phyloP scores from a whole-genome alignment of 2,113 vertebrate species.

The Herpetotheres cachinnans region DNA sequence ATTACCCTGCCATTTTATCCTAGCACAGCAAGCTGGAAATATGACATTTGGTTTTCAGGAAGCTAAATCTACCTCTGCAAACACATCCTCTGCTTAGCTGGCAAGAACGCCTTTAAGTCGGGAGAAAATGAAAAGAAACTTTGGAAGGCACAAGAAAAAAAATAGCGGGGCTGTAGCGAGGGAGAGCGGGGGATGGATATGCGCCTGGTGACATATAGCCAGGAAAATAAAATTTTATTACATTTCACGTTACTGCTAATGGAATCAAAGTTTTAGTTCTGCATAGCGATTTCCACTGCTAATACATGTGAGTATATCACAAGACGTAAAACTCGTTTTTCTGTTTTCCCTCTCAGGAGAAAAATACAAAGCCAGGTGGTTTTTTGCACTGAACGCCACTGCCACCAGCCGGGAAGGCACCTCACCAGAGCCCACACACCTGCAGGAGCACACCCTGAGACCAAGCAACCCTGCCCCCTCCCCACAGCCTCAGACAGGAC shows the following conservation, averaged over 20 bases:
- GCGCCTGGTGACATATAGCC: not conserved
- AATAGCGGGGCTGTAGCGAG: not conserved
- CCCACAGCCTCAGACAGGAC: not conserved
- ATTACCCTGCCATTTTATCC: not conserved
- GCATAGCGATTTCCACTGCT: not conserved
- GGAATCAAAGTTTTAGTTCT: not conserved
- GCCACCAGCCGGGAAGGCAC: accelerated
- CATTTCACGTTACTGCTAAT: accelerated
- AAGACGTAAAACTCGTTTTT: not conserved
- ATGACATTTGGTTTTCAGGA: constrained; percentile 16
- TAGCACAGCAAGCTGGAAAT: not conserved
- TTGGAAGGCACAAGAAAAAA: not conserved
- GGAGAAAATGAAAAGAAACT: not conserved
- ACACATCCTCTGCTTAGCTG: not conserved
- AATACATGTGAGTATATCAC: not conserved
- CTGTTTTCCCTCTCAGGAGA: not conserved
- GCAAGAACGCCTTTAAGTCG: not conserved
- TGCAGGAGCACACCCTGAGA: accelerated
- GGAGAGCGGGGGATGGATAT: accelerated
- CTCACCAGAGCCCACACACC: not conserved
- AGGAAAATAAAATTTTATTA: not conserved
- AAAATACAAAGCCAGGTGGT: accelerated
- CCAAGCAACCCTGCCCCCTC: not conserved
- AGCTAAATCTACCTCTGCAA: not conserved
- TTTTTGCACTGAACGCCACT: accelerated